phyloP scores from a whole-genome alignment of 1,140 invertebrate genomes.

The Chironomus tepperi region DNA sequence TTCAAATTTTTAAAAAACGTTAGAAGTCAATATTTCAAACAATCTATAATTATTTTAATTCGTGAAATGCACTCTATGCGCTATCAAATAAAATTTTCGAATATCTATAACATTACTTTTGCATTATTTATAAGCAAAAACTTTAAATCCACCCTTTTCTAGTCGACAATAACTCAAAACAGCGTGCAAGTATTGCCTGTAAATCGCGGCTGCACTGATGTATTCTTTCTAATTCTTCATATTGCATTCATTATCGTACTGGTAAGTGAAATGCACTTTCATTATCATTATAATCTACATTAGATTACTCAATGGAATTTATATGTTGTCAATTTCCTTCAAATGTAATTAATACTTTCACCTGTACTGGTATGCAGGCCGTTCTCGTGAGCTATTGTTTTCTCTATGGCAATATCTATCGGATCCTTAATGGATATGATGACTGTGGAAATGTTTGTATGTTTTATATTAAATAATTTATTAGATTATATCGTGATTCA shows the following conservation, averaged over 20 bases:
- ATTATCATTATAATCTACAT: constrained; percentile 10
- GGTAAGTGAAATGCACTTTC: constrained; percentile 42
- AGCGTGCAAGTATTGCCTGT: neutral
- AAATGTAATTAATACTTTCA: constrained; percentile 26
- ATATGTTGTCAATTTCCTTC: constrained; percentile 16
- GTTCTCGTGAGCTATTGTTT: constrained; percentile 43
- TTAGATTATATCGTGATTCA: neutral
- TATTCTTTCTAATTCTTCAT: constrained; percentile 47
- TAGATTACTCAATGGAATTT: constrained; percentile 20
- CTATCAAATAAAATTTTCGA: too few species aligned
- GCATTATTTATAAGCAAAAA: too few species aligned
- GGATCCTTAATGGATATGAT: constrained; percentile 57
- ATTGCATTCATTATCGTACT: constrained; percentile 44
- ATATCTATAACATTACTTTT: too few species aligned
- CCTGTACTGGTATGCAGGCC: constrained; percentile 38
- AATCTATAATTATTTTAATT: too few species aligned
- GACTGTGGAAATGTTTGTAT: constrained; percentile 57
- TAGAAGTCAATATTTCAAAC: too few species aligned
- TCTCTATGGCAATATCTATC: constrained; percentile 47
- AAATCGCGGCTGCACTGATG: constrained; percentile 50
- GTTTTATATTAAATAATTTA: neutral
- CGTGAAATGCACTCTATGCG: too few species aligned
- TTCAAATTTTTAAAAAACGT: too few species aligned
- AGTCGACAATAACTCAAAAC: neutral
- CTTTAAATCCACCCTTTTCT: neutral